Evolutionary conservation across 53 echinoderm and acorn worm genomes (phyloP).

Genomic region (Henricia sp.): DNA sequence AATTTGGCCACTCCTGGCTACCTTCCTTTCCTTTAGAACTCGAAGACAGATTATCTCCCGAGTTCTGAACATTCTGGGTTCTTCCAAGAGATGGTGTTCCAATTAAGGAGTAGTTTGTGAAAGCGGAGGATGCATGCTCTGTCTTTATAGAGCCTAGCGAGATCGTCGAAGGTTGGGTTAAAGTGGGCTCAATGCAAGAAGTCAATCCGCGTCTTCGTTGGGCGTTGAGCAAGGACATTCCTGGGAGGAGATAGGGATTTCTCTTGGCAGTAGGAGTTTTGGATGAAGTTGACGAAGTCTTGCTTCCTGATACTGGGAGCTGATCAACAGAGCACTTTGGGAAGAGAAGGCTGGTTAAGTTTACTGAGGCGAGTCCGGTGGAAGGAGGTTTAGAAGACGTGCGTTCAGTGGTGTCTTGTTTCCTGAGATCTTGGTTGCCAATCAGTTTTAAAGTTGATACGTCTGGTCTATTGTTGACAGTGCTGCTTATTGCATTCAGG

Average conservation of each 20-base stretch:
- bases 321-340: background rate
- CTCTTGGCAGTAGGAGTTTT: background rate
- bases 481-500: background rate
- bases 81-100: background rate
- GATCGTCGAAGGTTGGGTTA: background rate
- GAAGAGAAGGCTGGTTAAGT: background rate
- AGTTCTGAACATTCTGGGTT: background rate
- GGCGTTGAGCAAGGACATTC: slow-evolving; percentile 8
- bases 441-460: background rate
- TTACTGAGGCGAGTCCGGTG: background rate
- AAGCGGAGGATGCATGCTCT: background rate
- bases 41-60: background rate
- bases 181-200: background rate
- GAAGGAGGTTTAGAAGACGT: background rate
- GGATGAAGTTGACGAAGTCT: background rate
- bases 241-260: slow-evolving; percentile 14
- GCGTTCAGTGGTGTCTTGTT: background rate
- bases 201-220: slow-evolving; percentile 5
- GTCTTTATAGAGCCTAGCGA: background rate
- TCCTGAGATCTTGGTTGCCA: background rate
- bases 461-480: background rate
- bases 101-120: background rate
- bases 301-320: background rate
- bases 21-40: background rate
- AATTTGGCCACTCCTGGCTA: slow-evolving; percentile 59